These are phyloP conservation scores for Mus minutoides DNA, from an alignment of 2,797 vertebrate species.

Conservation along the genomic window DNA sequence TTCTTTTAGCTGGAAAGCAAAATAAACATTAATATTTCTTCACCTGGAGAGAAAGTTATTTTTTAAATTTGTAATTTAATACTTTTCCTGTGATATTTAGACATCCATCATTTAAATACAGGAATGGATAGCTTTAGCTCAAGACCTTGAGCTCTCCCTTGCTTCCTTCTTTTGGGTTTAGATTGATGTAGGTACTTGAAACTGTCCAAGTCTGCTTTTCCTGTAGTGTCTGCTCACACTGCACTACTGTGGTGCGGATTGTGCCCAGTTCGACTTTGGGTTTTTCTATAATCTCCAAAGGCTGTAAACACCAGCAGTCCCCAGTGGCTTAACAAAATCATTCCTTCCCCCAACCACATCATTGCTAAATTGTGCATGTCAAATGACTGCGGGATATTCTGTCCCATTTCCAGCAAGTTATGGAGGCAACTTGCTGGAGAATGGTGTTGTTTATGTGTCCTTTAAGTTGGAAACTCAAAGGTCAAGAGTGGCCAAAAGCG, in stretches of 20 bases:
- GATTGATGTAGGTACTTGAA: slow-evolving; percentile 42
- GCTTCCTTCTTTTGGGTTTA: neutral
- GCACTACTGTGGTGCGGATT: slow-evolving; percentile 79
- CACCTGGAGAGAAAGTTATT: neutral
- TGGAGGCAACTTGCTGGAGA: slow-evolving; percentile 85
- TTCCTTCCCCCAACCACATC: slow-evolving; percentile 85
- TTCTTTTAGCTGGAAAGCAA: slow-evolving; percentile 59
- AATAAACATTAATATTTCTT: slow-evolving; percentile 37
- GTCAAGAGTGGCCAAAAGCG: slow-evolving; percentile 88
- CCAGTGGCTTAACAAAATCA: slow-evolving; percentile 83
- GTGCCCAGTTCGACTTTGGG: slow-evolving; percentile 80
- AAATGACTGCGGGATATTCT: slow-evolving; percentile 87
- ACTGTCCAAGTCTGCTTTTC: slow-evolving; percentile 59
- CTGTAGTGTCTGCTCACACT: neutral
- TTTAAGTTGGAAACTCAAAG: slow-evolving; percentile 87
- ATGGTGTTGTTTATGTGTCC: slow-evolving; percentile 85
- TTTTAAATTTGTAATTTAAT: slow-evolving; percentile 23
- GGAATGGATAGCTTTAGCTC: slow-evolving; percentile 10
- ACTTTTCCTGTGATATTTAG: slow-evolving; percentile 7
- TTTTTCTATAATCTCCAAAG: slow-evolving; percentile 83
- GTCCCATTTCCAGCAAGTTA: slow-evolving; percentile 86
- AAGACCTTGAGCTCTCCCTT: neutral
- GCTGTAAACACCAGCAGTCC: slow-evolving; percentile 79
- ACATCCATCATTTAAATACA: slow-evolving; percentile 3
- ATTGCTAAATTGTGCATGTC: slow-evolving; percentile 90